Conservation (phyloP, 92 coral and sea anemone genomes). For the Paragorgia papillata region DNA sequence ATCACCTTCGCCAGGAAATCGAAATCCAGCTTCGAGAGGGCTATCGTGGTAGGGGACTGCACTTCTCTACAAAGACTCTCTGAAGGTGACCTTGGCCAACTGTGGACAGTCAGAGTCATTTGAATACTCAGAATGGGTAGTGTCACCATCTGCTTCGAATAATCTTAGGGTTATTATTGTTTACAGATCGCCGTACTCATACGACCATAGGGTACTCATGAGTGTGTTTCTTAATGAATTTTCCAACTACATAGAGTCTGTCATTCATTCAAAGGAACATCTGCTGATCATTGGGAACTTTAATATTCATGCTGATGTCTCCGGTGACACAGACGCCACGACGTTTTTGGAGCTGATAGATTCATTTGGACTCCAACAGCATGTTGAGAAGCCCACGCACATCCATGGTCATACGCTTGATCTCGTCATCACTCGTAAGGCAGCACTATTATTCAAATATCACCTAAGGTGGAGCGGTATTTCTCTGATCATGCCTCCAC, state of each 20-base stretch:
- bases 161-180: conserved; percentile 44
- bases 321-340: conserved; percentile 35
- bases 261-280: conserved; percentile 48
- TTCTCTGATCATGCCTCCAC: conserved; percentile 60
- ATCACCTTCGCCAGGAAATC: too few species aligned
- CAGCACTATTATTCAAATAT: conserved; percentile 24
- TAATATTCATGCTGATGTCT: conserved; percentile 40
- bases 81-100: conserved; percentile 20
- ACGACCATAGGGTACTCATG: conserved; percentile 50
- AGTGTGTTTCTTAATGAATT: conserved; percentile 48
- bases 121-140: conserved; percentile 59
- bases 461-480: conserved; percentile 37
- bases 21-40: conserved; percentile 50
- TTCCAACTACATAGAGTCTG: conserved; percentile 42
- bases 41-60: conserved; percentile 62
- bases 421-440: conserved; percentile 45
- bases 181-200: conserved; percentile 53
- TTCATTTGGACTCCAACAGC: conserved; percentile 41
- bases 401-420: conserved; percentile 48
- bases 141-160: conserved; percentile 31
- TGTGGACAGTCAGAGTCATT: conserved; percentile 43
- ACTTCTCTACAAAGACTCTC: conserved; percentile 37
- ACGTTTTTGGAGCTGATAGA: conserved; percentile 49
- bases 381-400: conserved; percentile 53
- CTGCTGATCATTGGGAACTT: conserved; percentile 52